Evolutionary conservation across 1,140 invertebrate genomes (phyloP).

Genomic region (Leptestheria dahalacensis): DNA sequence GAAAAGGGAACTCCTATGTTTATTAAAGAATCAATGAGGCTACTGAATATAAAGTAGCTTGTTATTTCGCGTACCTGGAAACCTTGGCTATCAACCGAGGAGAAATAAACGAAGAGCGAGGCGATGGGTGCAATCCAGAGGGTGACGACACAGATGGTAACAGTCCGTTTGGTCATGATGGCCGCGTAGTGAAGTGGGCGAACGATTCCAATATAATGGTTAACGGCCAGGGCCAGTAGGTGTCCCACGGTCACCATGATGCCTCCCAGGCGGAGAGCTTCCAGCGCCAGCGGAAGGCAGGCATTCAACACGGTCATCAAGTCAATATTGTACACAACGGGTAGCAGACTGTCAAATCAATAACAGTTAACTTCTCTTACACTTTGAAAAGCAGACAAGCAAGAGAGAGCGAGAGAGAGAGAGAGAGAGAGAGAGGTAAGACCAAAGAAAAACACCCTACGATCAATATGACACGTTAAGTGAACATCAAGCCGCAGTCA

Average conservation of each 20-base stretch:
- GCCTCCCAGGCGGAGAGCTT: slow-evolving; percentile 36
- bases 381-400: no score
- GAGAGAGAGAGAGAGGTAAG: no score
- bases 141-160: slow-evolving; percentile 29
- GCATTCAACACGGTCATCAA: slow-evolving; percentile 14
- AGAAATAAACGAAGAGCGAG: slow-evolving; percentile 37
- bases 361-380: not conserved
- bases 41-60: no score
- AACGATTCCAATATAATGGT: slow-evolving; percentile 48
- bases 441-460: no score
- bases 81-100: slow-evolving; percentile 29
- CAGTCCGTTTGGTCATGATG: slow-evolving; percentile 34
- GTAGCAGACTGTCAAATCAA: not conserved
- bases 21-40: not conserved
- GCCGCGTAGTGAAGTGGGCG: slow-evolving; percentile 44
- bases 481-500: no score
- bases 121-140: slow-evolving; percentile 39
- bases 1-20: no score
- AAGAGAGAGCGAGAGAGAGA: no score
- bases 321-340: slow-evolving; percentile 2
- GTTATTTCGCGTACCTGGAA: slow-evolving; percentile 24
- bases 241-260: slow-evolving; percentile 45
- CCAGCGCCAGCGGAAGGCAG: slow-evolving; percentile 30
- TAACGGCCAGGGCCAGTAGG: slow-evolving; percentile 44
- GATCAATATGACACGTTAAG: no score